Evolutionary conservation across 2,888 invertebrate species (phyloP), one percentile per base, ranked within the genome.

Genomic region (Physocephala rufipes): DNA sequence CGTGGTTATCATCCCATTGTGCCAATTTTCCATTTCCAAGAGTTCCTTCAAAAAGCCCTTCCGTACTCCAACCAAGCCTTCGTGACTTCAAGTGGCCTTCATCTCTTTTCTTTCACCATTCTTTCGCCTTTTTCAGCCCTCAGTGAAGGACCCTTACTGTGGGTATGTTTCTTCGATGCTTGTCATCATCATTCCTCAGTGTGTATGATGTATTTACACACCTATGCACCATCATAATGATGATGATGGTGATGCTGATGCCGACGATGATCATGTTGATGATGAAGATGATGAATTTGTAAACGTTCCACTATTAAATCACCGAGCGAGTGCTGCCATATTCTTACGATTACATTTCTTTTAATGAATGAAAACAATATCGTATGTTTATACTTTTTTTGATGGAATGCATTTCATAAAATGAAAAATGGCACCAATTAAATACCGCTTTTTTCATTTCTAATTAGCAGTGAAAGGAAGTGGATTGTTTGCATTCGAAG

Each of bases 271-370:
- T n/a, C n/a, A n/a, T n/a, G n/a, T n/a, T n/a, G n/a, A n/a, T n/a
- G n/a, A n/a, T n/a, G n/a, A n/a, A n/a, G n/a, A n/a, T n/a, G n/a
- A n/a, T n/a, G n/a, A n/a, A 49, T 64, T 43, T 64, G 26, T n/a
- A 64, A 26, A 64, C 16, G 24, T 47, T 43, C n/a, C 24, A 24
- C n/a, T 47, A 24, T 21, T 4, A 16, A 64, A 47, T 12, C 24
- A 64, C 63, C 26, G 9, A 9, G 24, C 45, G 49, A 64, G 63
- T 64, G 63, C 21, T 64, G 63, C 63, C 63, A 64, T 47, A 64
- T 63, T 49, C 26, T 45, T 47, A 26, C n/a, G n/a, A 64, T 45
- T 26, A 30, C 30, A 51, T 65, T 65, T 16, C 26, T 49, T 51
- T 51, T 51, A 51, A 65, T 65, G 51, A 30, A 19, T 19, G 26